These are phyloP conservation scores for Noctilio leporinus DNA, from an alignment of 2,113 vertebrate species.

Conservation along the genomic window DNA sequence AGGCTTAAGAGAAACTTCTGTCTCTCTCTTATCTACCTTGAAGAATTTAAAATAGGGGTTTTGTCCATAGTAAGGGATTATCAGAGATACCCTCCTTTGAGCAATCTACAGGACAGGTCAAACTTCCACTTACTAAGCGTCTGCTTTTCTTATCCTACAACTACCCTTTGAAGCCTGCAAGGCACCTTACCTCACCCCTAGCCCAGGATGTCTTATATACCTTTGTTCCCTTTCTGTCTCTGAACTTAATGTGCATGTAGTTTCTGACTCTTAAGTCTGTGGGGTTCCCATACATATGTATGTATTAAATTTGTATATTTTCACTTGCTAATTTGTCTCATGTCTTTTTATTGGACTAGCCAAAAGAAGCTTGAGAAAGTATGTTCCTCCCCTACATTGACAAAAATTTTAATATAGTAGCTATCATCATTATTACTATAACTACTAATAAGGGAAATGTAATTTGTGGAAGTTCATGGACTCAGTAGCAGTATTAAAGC, in stretches of 20 bases:
- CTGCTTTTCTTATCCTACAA: neutral
- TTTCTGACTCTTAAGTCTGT: neutral
- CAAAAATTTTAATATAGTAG: neutral
- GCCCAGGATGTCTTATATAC: neutral
- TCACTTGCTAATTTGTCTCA: neutral
- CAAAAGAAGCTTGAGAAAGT: neutral
- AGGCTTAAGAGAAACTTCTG: neutral
- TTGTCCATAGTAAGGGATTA: neutral
- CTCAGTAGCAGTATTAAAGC: neutral
- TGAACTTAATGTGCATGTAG: neutral
- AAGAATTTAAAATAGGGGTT: neutral
- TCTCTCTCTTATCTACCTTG: neutral
- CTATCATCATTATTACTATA: neutral
- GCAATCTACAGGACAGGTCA: neutral
- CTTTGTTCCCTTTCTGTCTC: neutral
- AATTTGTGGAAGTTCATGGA: neutral
- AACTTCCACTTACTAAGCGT: neutral
- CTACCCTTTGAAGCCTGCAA: neutral
- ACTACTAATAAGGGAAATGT: neutral
- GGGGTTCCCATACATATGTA: neutral
- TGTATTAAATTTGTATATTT: neutral
- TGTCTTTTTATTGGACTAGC: neutral
- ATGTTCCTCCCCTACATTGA: neutral
- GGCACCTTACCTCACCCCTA: neutral
- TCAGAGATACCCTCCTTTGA: neutral